phyloP scores from a whole-genome alignment of 2,797 vertebrate species.

The Myotis findleyi region DNA sequence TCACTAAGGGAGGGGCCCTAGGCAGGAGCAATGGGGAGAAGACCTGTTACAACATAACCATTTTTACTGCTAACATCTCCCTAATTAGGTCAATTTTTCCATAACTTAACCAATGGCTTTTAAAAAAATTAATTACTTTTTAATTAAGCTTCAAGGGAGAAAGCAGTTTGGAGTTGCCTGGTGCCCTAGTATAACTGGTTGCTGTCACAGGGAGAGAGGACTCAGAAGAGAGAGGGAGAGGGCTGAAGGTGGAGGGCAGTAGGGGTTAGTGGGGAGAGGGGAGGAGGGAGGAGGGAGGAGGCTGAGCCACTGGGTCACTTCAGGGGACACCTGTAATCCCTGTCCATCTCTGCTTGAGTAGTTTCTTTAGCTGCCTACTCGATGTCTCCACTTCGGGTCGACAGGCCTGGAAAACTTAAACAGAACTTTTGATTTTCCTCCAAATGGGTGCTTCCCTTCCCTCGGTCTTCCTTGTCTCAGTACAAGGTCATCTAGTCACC shows the following conservation, averaged over 20 bases:
- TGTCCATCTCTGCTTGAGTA: background rate
- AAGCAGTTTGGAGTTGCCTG: background rate
- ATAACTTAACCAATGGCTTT: background rate
- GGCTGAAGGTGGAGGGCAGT: background rate
- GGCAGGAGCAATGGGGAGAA: background rate
- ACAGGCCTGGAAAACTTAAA: background rate
- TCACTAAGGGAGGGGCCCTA: background rate
- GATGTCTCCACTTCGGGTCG: background rate
- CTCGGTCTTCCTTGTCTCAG: background rate
- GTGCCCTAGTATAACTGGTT: background rate
- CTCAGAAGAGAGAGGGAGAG: background rate
- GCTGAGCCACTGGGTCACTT: background rate
- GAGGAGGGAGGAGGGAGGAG: too few relatives aligned
- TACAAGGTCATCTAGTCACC: background rate
- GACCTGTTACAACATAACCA: accelerated
- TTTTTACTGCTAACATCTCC: background rate
- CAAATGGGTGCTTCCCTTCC: background rate
- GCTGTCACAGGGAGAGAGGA: background rate
- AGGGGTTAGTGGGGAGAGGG: accelerated
- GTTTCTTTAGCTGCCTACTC: background rate
- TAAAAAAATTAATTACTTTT: slow-evolving; percentile 18
- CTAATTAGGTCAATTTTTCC: background rate
- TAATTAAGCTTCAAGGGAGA: slow-evolving; percentile 32
- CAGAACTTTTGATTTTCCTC: background rate
- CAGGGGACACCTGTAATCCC: background rate